Percentiles rank a stretch among this genome's conserved stretches.
Evolutionary conservation across 2,797 vertebrate genomes (phyloP).

Genomic region (Otolemur crassicaudatus): DNA sequence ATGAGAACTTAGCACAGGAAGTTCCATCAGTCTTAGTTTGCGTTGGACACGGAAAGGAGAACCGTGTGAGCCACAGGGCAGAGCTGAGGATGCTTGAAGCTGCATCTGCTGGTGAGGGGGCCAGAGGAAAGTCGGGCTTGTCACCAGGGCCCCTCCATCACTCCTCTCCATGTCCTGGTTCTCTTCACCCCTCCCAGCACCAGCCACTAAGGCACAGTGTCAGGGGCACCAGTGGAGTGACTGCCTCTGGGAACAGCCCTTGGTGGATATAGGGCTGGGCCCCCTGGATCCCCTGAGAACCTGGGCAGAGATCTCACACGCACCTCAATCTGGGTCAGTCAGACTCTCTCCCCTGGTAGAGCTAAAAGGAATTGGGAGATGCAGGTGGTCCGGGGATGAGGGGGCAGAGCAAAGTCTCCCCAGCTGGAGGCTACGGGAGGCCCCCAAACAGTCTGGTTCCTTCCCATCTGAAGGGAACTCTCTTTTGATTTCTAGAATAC

Average conservation of each 20-base stretch:
- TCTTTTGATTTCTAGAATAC: neutral
- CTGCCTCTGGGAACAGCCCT: neutral
- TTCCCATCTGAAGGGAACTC: neutral
- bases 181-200: neutral
- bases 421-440: accelerated
- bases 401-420: neutral
- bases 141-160: neutral
- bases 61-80: neutral
- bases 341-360: neutral
- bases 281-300: neutral
- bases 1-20: neutral
- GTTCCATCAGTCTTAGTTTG: neutral
- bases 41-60: neutral
- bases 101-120: neutral
- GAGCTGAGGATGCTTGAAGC: neutral
- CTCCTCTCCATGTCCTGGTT: neutral
- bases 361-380: neutral
- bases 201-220: neutral
- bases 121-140: neutral
- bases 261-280: too few species aligned
- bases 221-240: neutral
- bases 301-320: neutral
- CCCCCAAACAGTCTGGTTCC: neutral
- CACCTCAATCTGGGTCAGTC: neutral
- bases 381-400: accelerated